Conservation (phyloP, 2,797 vertebrate species). For the Nannoperca obscura region DNA sequence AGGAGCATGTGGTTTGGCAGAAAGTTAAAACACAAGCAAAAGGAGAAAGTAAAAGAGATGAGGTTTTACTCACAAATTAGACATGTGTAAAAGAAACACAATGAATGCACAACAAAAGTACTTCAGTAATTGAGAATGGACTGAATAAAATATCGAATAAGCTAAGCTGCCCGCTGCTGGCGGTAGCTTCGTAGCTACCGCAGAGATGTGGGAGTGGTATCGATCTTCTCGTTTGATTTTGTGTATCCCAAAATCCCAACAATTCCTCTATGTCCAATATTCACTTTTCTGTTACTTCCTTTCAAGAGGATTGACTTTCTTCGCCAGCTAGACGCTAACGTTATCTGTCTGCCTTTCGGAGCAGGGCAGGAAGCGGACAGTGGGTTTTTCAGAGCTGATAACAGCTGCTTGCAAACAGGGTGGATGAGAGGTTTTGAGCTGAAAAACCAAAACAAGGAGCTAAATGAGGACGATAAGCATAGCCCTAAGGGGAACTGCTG, state of each 20-base stretch:
- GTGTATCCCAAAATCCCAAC: too few species aligned
- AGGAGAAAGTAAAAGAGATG: background rate
- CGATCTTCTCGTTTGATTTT: background rate
- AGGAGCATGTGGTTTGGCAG: conserved; percentile 38
- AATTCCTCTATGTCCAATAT: background rate
- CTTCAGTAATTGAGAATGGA: background rate
- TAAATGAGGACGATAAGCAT: conserved; percentile 1
- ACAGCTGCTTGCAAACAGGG: conserved; percentile 1
- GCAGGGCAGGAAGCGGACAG: background rate
- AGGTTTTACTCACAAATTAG: background rate
- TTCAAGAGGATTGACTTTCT: too few species aligned
- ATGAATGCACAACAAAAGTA: background rate
- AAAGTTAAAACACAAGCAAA: conserved; percentile 16
- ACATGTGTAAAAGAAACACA: background rate
- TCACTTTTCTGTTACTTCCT: background rate
- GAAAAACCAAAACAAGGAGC: conserved; percentile 9
- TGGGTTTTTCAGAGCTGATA: conserved; percentile 1
- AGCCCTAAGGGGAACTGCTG: background rate
- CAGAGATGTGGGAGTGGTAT: too few species aligned
- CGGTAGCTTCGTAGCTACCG: background rate
- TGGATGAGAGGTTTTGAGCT: conserved; percentile 1
- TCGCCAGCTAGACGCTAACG: background rate
- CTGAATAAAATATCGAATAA: background rate
- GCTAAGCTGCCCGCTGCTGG: background rate
- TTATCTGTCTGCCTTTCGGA: background rate